phyloP scores from a whole-genome alignment of 2,113 vertebrate species.

The Suricata suricatta region DNA sequence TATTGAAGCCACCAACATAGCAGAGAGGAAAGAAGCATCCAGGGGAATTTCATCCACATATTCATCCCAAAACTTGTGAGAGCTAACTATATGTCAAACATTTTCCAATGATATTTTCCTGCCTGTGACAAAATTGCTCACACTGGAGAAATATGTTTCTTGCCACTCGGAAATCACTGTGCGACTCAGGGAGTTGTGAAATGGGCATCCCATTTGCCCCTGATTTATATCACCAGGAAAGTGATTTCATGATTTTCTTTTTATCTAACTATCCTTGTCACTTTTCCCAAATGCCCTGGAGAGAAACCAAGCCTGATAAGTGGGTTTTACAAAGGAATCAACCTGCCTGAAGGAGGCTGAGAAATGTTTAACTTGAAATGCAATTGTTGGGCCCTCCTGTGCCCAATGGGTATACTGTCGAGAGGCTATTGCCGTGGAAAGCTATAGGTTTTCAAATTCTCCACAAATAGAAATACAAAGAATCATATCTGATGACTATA shows the following conservation, averaged over 20 bases:
- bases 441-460: background rate
- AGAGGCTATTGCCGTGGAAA: background rate
- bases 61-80: conserved; percentile 40
- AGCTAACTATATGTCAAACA: conserved; percentile 38
- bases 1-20: conserved; percentile 71
- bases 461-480: background rate
- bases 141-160: conserved; percentile 40
- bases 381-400: background rate
- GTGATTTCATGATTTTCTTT: conserved; percentile 9
- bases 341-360: background rate
- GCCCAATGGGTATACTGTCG: background rate
- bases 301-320: background rate
- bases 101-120: conserved; percentile 55
- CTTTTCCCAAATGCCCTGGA: background rate
- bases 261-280: background rate
- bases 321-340: background rate
- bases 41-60: conserved; percentile 20
- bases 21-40: background rate
- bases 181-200: background rate
- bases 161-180: conserved; percentile 35
- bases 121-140: conserved; percentile 44
- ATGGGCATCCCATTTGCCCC: background rate
- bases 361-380: background rate
- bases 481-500: background rate
- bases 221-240: conserved; percentile 1